Base-by-base conservation (phyloP, 2,797 vertebrate genomes). In the Paguma larvata region DNA sequence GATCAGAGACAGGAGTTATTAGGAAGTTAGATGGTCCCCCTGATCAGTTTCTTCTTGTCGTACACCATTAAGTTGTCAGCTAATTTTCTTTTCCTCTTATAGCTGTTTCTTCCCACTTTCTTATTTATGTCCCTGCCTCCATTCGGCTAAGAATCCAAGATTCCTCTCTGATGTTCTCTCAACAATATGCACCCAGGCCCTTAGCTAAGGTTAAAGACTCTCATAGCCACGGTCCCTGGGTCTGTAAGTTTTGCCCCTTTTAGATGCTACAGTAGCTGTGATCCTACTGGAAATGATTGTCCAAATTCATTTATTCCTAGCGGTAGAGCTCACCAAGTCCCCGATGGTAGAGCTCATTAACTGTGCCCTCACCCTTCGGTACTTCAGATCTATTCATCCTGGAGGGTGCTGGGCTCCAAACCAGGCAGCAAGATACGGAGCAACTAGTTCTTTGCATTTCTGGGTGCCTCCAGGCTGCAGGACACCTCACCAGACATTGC, bases 311-410 rank as follows among this genome's bases (percentile, higher is more conserved):
- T 3, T 78, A 51, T 78, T 77, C 3, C 11, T 2, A 4, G 27
- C 53, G 4, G 13, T 6, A 16, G 44, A 51, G 15, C 11, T 86
- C 59, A 72, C 11, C 68, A 41, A 25, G 25, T 72, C 23, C 38
- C 38, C 41, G 21, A 23, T 41, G 68, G 68, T 38, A 25, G 38
- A 72, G 38, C 68, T 72, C 68, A 41, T 72, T 41, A 72, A 25
- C 21, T 5, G 2, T 5, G 48, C 3, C 27, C n/a, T 2, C 2
- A 3, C 27, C 3, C 4, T 12, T 41, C 12, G 38, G 44, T 53
- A 13, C 34, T 75, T 38, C 68, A 32, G 56, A 65, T 62, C 72
- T 63, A 32, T 21, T 84, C n/a, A 23, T 27, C 21, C 8, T 5
- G 51, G n/a, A 77, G 13, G n/a, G 18, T 65, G 65, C 46, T 73